phyloP scores from a whole-genome alignment of 2,888 invertebrate species.

The Synergus umbraculus region DNA sequence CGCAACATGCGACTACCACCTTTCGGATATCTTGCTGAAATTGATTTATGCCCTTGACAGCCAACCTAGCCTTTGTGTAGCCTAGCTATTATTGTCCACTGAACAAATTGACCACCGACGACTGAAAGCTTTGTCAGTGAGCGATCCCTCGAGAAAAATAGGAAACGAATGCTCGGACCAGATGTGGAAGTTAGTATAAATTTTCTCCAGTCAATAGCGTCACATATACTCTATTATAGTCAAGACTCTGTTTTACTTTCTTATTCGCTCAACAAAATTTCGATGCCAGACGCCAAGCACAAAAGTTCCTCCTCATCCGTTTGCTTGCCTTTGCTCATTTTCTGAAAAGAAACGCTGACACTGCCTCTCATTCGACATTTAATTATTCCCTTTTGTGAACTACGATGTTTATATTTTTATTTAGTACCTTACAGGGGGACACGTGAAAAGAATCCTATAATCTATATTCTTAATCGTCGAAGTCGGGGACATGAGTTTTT shows the following conservation, averaged over 20 bases:
- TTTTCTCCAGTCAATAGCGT: conserved; percentile 46
- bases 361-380: conserved; percentile 35
- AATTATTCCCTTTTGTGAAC: conserved; percentile 33
- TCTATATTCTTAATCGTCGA: background rate
- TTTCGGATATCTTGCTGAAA: conserved; percentile 63
- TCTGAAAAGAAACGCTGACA: conserved; percentile 36
- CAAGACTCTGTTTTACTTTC: conserved; percentile 50
- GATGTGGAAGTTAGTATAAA: conserved; percentile 58
- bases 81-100: conserved; percentile 65
- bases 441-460: background rate
- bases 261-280: conserved; percentile 36
- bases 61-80: conserved; percentile 57
- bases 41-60: conserved; percentile 68
- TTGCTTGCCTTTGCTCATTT: conserved; percentile 39
- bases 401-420: conserved; percentile 26
- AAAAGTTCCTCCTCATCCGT: conserved; percentile 30
- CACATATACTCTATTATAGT: conserved; percentile 34
- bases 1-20: conserved; percentile 46
- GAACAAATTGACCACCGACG: conserved; percentile 71
- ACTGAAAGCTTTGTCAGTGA: conserved; percentile 64
- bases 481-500: too few relatives aligned
- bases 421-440: background rate
- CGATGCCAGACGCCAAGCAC: conserved; percentile 20
- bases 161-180: conserved; percentile 51
- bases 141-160: conserved; percentile 65